phyloP scores from a whole-genome alignment of 2,888 invertebrate species.

The Unio pictorum region DNA sequence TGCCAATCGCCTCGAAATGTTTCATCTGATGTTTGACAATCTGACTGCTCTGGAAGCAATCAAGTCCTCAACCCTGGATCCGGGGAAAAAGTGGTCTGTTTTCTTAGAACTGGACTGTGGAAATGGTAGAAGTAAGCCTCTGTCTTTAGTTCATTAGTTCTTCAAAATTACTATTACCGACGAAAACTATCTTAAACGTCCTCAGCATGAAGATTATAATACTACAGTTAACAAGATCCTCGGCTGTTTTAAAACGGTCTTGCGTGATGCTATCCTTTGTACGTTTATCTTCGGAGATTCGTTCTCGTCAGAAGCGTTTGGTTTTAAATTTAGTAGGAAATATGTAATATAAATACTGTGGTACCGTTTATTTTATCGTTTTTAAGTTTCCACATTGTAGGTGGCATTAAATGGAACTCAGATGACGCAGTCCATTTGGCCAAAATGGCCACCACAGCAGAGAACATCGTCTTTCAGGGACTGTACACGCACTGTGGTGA shows the following conservation, averaged over 20 bases:
- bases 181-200: no score
- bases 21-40: constrained; percentile 59
- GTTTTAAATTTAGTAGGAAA: neutral
- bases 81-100: constrained; percentile 56
- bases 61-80: constrained; percentile 19
- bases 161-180: no score
- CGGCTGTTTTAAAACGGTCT: no score
- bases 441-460: constrained; percentile 12
- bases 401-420: constrained; percentile 66
- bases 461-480: constrained; percentile 50
- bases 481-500: constrained; percentile 66
- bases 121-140: constrained; percentile 47
- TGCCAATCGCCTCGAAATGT: constrained; percentile 35
- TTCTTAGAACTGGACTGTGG: constrained; percentile 60
- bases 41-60: constrained; percentile 21
- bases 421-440: constrained; percentile 68
- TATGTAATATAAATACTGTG: neutral
- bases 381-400: constrained; percentile 21
- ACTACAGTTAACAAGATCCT: no score
- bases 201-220: no score
- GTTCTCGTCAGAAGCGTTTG: neutral
- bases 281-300: neutral
- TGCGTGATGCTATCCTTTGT: neutral
- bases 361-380: neutral
- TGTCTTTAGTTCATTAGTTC: neutral